phyloP scores from a whole-genome alignment of 2,113 vertebrate genomes.

The Sclerurus mexicanus region DNA sequence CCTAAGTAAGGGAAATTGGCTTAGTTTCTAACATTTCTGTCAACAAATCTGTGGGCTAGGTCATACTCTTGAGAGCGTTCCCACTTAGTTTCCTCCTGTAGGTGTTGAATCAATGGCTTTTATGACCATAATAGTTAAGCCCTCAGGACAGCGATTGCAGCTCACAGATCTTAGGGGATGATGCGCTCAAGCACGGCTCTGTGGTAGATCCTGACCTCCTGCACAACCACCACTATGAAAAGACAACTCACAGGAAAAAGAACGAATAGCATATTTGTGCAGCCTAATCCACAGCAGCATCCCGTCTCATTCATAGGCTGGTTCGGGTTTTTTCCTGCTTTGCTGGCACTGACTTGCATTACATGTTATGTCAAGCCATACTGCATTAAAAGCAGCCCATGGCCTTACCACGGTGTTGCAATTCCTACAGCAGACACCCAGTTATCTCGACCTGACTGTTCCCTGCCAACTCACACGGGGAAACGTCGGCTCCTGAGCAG shows the following conservation, averaged over 20 bases:
- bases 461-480: neutral
- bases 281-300: neutral
- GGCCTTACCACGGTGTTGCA: neutral
- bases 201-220: neutral
- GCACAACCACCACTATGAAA: neutral
- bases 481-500: neutral
- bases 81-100: neutral
- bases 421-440: neutral
- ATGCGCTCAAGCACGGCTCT: neutral
- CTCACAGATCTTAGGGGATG: neutral
- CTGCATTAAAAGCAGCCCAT: neutral
- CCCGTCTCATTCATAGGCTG: neutral
- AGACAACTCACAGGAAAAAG: neutral
- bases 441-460: neutral
- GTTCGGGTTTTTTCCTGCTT: neutral
- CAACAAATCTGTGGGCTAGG: neutral
- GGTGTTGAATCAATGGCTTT: neutral
- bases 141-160: neutral
- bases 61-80: neutral
- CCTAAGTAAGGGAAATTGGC: neutral
- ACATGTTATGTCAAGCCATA: neutral
- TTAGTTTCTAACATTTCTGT: conserved; percentile 2
- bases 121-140: neutral
- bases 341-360: neutral
- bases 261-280: neutral